A percentile compares a stretch with the other conserved stretches of the same genome.
Conservation (phyloP, 1,140 invertebrate species). For the Tyrophagus putrescentiae region DNA sequence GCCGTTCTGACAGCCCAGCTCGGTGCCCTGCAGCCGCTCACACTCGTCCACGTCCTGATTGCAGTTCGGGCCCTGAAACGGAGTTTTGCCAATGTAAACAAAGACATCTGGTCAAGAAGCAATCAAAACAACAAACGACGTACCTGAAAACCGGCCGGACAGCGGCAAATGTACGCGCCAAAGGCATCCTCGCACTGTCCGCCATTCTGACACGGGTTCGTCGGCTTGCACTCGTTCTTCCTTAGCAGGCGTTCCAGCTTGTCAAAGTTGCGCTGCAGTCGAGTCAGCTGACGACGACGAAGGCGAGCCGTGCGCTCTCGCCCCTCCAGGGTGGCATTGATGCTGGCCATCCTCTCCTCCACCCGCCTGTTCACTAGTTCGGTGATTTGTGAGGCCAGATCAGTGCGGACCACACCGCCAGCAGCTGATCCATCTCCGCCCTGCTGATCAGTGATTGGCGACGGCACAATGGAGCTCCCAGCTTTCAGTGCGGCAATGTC, state of each 20-base stretch:
- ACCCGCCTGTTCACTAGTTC: no score
- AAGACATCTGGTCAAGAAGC: neutral
- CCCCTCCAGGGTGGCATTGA: no score
- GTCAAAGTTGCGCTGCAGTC: no score
- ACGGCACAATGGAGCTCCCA: no score
- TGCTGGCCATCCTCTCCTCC: no score
- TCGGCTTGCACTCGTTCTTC: conserved; percentile 53
- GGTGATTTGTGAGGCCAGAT: no score
- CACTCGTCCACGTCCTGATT: conserved; percentile 73
- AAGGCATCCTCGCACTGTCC: conserved; percentile 59
- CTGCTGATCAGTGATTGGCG: no score
- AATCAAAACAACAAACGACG: conserved; percentile 21
- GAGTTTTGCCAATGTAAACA: neutral
- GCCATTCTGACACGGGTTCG: conserved; percentile 66
- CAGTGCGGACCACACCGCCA: no score
- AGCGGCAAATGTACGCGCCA: conserved; percentile 57
- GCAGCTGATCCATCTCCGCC: no score
- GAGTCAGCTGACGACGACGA: no score
- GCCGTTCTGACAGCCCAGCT: conserved; percentile 84
- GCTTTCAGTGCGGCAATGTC: conserved; percentile 25
- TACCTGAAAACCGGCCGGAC: conserved; percentile 60
- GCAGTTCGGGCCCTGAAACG: neutral
- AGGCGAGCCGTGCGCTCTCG: no score
- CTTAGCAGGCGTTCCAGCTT: no score
- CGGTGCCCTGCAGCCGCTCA: conserved; percentile 54